Base-by-base conservation (phyloP, 2,797 vertebrate species). In the Anguilla megastoma region DNA sequence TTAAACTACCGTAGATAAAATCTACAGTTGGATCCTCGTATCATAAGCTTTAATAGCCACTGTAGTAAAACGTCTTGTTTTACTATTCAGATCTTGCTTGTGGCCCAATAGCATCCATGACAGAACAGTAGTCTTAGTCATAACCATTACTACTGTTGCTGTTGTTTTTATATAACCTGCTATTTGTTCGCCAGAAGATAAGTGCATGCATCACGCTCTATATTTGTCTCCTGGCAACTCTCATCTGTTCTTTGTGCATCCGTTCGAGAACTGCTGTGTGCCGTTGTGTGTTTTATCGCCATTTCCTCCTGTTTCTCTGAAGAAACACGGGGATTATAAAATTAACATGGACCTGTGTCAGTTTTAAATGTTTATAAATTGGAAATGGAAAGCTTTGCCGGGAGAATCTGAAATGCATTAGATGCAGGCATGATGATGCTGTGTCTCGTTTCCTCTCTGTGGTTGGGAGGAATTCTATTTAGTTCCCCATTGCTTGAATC, bases 321-420 rank as follows among this genome's bases (percentile, higher is more conserved):
- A 50, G 36, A 50, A 48, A n/a, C 50, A 82, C 21, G 6, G 45
- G 16, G 41, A 82, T n/a, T 48, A 21, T 82, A n/a, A 82, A 80
- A 80, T 45, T 48, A 45, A 80, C 33, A 80, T 79, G 79, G 45
- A 82, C 41, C 79, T 24, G 45, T 82, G 45, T 82, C 45, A 82
- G 7, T 48, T 82, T 82, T 50, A 82, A 82, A 82, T 82, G 21
- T 82, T 82, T 50, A 24, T n/a, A 21, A n/a, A 48, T 10, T 45
- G 6, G 41, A 2, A 24, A 5, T 16, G 21, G 45, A n/a, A 82
- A n/a, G 24, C 41, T 82, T 48, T 50, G 21, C 79, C 24, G 16
- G 4, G 45, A 82, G 79, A 48, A 9, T n/a, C 18, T 50, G 79
- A 82, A 50, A 50, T 21, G 2, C 1, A 14, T 24, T 24, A 2